These are phyloP conservation scores for Oxystoma pomonae DNA, from an alignment of 2,888 invertebrate species.

Conservation along the genomic window DNA sequence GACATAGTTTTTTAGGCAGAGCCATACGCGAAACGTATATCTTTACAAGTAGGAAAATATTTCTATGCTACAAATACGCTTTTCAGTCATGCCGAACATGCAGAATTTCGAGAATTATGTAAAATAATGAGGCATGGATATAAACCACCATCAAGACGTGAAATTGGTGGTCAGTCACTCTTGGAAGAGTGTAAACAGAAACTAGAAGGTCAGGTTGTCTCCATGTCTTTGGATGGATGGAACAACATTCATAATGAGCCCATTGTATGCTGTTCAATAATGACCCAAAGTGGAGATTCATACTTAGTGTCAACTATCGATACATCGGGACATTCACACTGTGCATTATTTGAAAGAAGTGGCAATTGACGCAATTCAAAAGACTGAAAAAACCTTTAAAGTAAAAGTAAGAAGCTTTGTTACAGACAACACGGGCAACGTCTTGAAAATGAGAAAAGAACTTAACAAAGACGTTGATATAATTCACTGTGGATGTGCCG, in stretches of 20 bases:
- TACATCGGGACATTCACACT: slow-evolving; percentile 20
- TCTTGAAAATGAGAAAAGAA: slow-evolving; percentile 5
- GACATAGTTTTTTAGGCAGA: too few species aligned
- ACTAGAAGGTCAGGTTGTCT: slow-evolving; percentile 7
- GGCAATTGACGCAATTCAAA: slow-evolving; percentile 7
- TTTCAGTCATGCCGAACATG: slow-evolving; percentile 5
- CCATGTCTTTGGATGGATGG: slow-evolving; percentile 24
- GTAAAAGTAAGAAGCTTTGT: slow-evolving; percentile 9
- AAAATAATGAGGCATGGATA: slow-evolving; percentile 21
- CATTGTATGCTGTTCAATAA: slow-evolving; percentile 16
- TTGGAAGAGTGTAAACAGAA: slow-evolving; percentile 10
- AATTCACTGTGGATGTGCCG: slow-evolving; percentile 20
- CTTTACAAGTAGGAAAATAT: slow-evolving; percentile 3
- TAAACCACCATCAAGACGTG: slow-evolving; percentile 16
- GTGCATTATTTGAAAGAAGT: slow-evolving; percentile 14
- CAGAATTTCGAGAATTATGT: slow-evolving; percentile 13
- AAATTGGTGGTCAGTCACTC: slow-evolving; percentile 12
- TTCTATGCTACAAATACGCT: slow-evolving; percentile 7
- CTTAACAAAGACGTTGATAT: slow-evolving; percentile 13
- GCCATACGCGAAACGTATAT: too few species aligned
- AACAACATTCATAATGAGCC: slow-evolving; percentile 25
- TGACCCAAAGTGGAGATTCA: slow-evolving; percentile 1
- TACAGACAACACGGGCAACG: slow-evolving; percentile 10
- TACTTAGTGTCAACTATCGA: slow-evolving; percentile 18
- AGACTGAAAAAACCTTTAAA: slow-evolving; percentile 4